phyloP scores from a whole-genome alignment of 2,113 vertebrate species.

The Melierax canorus region DNA sequence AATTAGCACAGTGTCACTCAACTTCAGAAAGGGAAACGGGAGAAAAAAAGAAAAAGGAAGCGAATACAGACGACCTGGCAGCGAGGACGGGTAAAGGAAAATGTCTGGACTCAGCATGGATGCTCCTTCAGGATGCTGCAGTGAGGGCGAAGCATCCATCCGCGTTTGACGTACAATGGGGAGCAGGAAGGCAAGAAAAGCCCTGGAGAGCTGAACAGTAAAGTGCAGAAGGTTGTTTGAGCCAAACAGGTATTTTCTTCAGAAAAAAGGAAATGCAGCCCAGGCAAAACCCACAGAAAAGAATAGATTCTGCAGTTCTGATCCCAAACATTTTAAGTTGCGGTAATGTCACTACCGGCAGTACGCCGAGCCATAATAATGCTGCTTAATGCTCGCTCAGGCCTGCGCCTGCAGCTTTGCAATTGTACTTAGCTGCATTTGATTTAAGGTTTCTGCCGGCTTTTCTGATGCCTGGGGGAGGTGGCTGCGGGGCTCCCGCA shows the following conservation, averaged over 20 bases:
- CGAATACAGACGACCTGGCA: neutral
- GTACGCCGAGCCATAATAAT: neutral
- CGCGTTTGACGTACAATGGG: rapidly evolving
- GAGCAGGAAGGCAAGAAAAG: neutral
- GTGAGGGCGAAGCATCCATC: neutral
- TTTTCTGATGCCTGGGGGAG: neutral
- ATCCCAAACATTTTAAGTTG: neutral
- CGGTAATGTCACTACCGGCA: slow-evolving; percentile 4
- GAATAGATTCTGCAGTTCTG: neutral
- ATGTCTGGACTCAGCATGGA: neutral
- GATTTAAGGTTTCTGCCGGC: neutral
- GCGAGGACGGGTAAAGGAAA: neutral
- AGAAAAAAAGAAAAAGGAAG: neutral
- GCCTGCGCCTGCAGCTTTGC: neutral
- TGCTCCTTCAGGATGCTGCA: neutral
- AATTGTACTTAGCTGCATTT: neutral
- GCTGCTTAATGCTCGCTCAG: slow-evolving; percentile 33
- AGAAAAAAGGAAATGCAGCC: neutral
- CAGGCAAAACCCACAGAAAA: neutral
- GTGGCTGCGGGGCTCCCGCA: neutral
- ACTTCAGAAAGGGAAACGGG: neutral
- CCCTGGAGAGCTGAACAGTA: neutral
- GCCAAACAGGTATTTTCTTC: neutral
- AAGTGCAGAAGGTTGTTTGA: neutral
- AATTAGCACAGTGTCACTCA: neutral